Conservation (phyloP, 2,888 invertebrate species). For the Latrodectus hesperus region DNA sequence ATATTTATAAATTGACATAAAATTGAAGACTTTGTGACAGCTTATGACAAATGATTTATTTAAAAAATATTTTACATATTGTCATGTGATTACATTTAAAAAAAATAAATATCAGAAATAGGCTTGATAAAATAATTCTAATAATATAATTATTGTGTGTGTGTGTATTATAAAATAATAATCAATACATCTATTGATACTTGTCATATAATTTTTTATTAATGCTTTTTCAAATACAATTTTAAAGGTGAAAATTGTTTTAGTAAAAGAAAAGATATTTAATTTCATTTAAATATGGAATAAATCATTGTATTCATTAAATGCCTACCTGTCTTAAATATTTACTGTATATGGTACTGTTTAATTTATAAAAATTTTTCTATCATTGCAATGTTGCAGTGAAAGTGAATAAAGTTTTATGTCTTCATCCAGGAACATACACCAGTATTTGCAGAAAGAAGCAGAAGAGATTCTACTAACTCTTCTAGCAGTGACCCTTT, state of each 20-base stretch:
- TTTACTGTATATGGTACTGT: neutral
- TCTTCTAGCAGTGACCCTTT: conserved; percentile 54
- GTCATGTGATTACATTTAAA: too few relatives aligned
- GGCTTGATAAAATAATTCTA: too few relatives aligned
- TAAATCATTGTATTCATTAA: neutral
- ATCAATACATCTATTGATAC: too few relatives aligned
- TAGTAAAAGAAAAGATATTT: neutral
- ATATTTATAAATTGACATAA: too few relatives aligned
- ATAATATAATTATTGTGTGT: too few relatives aligned
- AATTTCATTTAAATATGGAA: neutral
- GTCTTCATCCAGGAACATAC: conserved; percentile 70
- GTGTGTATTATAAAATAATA: too few relatives aligned
- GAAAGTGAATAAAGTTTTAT: neutral
- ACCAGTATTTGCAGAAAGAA: conserved; percentile 76
- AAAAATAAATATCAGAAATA: too few relatives aligned
- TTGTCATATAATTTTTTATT: too few relatives aligned
- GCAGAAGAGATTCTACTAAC: conserved; percentile 78
- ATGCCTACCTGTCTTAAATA: neutral
- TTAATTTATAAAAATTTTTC: neutral
- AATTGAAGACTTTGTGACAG: too few relatives aligned
- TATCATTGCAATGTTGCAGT: neutral
- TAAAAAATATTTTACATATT: too few relatives aligned
- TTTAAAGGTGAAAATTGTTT: neutral
- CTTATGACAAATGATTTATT: too few relatives aligned
- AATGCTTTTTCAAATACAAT: neutral